Conservation (phyloP, 2,797 vertebrate species). For the Hyperoplus lanceolatus region DNA sequence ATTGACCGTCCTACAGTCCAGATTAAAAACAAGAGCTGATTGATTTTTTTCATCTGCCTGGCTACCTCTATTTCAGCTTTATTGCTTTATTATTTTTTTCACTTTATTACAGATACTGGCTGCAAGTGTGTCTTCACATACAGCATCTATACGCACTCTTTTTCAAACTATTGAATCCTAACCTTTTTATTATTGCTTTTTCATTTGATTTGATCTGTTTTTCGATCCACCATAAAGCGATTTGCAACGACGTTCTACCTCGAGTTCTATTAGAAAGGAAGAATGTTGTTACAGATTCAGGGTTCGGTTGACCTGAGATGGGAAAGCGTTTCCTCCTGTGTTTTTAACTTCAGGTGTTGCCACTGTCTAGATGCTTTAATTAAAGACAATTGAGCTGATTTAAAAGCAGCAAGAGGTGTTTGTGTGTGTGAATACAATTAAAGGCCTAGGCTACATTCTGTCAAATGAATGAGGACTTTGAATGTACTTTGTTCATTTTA, state of each 20-base stretch:
- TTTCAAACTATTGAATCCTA: conserved; percentile 23
- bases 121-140: conserved; percentile 19
- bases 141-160: neutral
- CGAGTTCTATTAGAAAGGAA: conserved; percentile 9
- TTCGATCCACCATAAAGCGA: conserved; percentile 27
- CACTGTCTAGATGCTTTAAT: neutral
- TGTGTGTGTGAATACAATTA: conserved; percentile 3
- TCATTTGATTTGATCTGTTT: conserved; percentile 12
- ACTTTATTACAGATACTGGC: conserved; percentile 27
- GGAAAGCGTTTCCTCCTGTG: neutral
- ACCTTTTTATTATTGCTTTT: conserved; percentile 37
- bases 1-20: conserved; percentile 4
- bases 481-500: too few species aligned
- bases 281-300: neutral
- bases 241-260: neutral
- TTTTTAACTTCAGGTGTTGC: neutral
- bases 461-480: too few species aligned
- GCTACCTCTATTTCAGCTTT: conserved; percentile 23
- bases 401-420: conserved; percentile 8
- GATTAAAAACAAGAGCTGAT: conserved; percentile 40
- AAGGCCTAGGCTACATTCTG: neutral
- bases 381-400: conserved; percentile 8
- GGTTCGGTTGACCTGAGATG: neutral
- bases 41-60: conserved; percentile 26
- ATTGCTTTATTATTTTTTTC: conserved; percentile 38